Evolutionary conservation across 2,113 vertebrate species (phyloP).

Genomic region (Tapirus terrestris): DNA sequence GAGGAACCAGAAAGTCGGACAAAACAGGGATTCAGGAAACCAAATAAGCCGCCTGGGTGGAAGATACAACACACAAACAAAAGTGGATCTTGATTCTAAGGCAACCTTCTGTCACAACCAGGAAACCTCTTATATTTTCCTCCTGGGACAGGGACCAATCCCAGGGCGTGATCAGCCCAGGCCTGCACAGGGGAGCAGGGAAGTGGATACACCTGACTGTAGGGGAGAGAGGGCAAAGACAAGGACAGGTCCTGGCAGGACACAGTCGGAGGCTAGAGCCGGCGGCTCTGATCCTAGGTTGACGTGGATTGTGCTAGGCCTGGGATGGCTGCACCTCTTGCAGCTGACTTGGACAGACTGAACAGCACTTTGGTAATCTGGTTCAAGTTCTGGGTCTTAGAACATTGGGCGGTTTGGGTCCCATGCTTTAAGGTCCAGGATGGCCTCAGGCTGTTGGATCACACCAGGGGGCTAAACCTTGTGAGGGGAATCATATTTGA

Average conservation of each 20-base stretch:
- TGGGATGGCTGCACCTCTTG: neutral
- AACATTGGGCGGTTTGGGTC: neutral
- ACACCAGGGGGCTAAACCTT: neutral
- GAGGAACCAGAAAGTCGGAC: neutral
- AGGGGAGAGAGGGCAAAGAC: neutral
- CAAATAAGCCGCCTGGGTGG: neutral
- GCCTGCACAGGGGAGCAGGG: neutral
- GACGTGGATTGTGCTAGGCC: neutral
- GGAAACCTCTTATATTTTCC: neutral
- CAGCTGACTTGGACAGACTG: neutral
- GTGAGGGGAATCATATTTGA: neutral
- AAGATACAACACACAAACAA: neutral
- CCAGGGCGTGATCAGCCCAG: neutral
- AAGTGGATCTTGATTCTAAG: neutral
- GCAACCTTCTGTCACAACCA: neutral
- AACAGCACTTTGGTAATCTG: neutral
- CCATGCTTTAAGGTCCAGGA: neutral
- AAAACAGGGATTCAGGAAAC: neutral
- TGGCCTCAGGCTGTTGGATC: neutral
- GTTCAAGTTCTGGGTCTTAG: neutral
- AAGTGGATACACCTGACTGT: neutral
- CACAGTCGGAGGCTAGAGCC: neutral
- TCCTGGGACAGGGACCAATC: neutral
- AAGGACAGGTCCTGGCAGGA: neutral
- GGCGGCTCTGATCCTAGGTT: neutral